These are phyloP conservation scores for Hylaeus anthracinus DNA, from an alignment of 1,140 invertebrate genomes.

Conservation along the genomic window DNA sequence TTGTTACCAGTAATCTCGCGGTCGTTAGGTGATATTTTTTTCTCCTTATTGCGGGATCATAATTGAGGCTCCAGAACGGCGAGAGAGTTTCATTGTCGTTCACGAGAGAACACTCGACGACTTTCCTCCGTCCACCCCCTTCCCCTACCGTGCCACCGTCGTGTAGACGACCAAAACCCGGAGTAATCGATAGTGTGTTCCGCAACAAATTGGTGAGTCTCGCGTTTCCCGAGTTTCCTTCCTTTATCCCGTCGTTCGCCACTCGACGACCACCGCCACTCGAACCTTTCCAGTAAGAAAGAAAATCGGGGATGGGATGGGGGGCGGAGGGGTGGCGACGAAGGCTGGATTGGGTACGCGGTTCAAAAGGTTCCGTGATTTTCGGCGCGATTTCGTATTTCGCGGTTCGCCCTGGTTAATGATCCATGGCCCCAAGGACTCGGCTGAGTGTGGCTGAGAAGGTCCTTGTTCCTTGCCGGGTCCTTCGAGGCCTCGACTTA, in stretches of 20 bases:
- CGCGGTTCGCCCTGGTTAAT: constrained; percentile 74
- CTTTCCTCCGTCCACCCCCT: not conserved
- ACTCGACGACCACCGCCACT: constrained; percentile 40
- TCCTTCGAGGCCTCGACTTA: constrained; percentile 73
- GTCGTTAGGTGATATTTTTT: constrained; percentile 49
- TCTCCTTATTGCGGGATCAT: constrained; percentile 29
- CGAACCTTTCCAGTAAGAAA: constrained; percentile 34
- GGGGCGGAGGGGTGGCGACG: not conserved
- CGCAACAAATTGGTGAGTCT: constrained; percentile 71
- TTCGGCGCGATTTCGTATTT: constrained; percentile 74
- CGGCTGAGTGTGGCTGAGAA: constrained; percentile 76
- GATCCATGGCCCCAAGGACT: constrained; percentile 76
- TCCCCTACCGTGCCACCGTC: too few relatives aligned
- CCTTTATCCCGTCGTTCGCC: constrained; percentile 29
- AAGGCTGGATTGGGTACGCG: constrained; percentile 7
- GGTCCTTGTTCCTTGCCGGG: constrained; percentile 74
- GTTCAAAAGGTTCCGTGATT: constrained; percentile 69
- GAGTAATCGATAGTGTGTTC: constrained; percentile 63
- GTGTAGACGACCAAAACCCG: not conserved
- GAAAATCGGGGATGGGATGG: constrained; percentile 18
- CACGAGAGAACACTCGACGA: constrained; percentile 36
- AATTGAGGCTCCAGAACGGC: constrained; percentile 44
- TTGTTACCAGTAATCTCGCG: constrained; percentile 46
- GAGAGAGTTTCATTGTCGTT: constrained; percentile 51
- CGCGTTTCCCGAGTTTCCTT: constrained; percentile 58